Conservation (phyloP, 2,113 vertebrate species). For the Lipotes vexillifer region DNA sequence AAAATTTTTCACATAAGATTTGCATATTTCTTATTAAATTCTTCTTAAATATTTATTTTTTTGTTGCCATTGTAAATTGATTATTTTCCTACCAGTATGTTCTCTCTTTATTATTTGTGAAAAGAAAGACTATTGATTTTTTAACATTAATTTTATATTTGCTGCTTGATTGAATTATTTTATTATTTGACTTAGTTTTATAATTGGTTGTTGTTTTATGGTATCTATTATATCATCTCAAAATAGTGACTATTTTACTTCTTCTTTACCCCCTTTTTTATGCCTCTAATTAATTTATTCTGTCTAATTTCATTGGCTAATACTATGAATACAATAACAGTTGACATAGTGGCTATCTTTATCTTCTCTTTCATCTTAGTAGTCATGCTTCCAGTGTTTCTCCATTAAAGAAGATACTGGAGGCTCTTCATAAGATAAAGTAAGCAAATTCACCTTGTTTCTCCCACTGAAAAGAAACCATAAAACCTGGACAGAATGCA, state of each 20-base stretch:
- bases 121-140: not conserved
- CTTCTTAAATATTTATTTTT: not conserved
- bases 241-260: not conserved
- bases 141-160: not conserved
- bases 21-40: not conserved
- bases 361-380: not conserved
- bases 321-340: not conserved
- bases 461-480: not conserved
- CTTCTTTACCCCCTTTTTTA: not conserved
- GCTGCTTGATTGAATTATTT: not conserved
- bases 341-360: not conserved
- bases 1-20: not conserved
- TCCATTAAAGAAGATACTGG: not conserved
- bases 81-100: not conserved
- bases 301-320: too few relatives aligned
- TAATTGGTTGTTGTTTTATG: not conserved
- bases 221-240: not conserved
- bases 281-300: not conserved
- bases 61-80: not conserved
- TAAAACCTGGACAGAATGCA: not conserved
- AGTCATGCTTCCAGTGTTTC: not conserved
- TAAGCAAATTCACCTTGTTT: not conserved
- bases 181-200: not conserved
- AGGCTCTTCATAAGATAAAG: not conserved
- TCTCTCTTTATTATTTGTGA: not conserved